Percentiles rank a stretch among this genome's conserved stretches.
phyloP scores from a whole-genome alignment of 92 coral and sea anemone genomes.

The Bergia sp. region DNA sequence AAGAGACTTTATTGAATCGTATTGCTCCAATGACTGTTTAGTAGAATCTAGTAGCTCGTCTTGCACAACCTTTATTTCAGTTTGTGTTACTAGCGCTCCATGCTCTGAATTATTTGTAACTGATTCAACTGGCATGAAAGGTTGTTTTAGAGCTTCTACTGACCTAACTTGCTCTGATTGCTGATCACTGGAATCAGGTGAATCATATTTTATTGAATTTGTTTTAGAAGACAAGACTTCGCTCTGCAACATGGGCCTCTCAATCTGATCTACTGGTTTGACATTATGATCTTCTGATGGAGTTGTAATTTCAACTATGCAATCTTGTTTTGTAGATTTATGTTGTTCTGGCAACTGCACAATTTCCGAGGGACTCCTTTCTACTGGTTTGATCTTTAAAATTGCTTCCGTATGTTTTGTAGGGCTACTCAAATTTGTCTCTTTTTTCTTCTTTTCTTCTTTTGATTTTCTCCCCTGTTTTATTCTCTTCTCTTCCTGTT shows the following conservation, averaged over 20 bases:
- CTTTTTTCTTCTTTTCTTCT: conserved; percentile 12
- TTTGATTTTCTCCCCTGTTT: background rate
- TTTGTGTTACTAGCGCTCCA: background rate
- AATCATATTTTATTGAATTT: background rate
- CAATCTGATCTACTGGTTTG: background rate
- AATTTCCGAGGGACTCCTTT: background rate
- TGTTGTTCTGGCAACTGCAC: background rate
- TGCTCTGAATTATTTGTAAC: background rate
- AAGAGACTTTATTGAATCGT: background rate
- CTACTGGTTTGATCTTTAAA: background rate
- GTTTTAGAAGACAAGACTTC: background rate
- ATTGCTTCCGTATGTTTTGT: background rate
- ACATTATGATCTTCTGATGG: background rate
- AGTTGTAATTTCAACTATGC: background rate
- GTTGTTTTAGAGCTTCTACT: background rate
- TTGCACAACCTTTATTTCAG: background rate
- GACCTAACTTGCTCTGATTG: background rate
- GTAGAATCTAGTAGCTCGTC: background rate
- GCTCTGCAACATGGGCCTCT: background rate
- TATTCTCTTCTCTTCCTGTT: background rate
- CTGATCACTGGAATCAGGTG: background rate
- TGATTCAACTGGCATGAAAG: background rate
- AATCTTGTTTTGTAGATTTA: background rate
- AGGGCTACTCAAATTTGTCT: background rate
- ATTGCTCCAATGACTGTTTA: background rate